Conservation (phyloP, 2,888 invertebrate genomes). For the Laspeyria flexula region DNA sequence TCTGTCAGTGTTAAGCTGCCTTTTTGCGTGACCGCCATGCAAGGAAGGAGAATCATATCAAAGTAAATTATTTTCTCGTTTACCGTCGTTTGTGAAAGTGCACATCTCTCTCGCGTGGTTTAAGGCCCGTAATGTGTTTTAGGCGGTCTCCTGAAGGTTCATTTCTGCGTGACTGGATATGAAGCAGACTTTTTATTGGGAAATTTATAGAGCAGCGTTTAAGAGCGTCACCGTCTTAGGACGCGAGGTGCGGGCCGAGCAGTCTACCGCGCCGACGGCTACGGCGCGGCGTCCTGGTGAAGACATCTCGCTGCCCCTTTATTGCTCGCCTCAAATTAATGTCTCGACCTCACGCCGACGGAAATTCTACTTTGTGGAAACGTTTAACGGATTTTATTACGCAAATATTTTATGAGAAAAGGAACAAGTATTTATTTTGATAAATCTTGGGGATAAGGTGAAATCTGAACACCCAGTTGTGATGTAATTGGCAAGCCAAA, state of each 20-base stretch:
- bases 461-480: conserved; percentile 18
- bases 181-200: conserved; percentile 71
- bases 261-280: conserved; percentile 30
- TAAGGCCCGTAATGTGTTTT: conserved; percentile 52
- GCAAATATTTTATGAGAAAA: conserved; percentile 69
- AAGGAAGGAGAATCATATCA: conserved; percentile 75
- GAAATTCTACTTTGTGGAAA: conserved; percentile 78
- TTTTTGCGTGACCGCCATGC: conserved; percentile 54
- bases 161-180: conserved; percentile 56
- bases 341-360: conserved; percentile 74
- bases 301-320: conserved; percentile 80
- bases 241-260: conserved; percentile 54
- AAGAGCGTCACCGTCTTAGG: conserved; percentile 62
- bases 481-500: neutral
- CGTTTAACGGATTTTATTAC: conserved; percentile 78
- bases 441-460: conserved; percentile 35
- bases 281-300: conserved; percentile 55
- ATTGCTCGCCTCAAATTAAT: conserved; percentile 85
- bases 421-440: conserved; percentile 52
- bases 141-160: conserved; percentile 59
- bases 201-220: conserved; percentile 79
- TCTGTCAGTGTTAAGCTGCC: conserved; percentile 55
- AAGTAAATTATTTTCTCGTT: conserved; percentile 81
- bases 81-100: conserved; percentile 71
- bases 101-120: conserved; percentile 61